A percentile compares a stretch with the other conserved stretches of the same genome.
These are phyloP conservation scores for Galemys pyrenaicus DNA, from an alignment of 2,113 vertebrate genomes.

Conservation along the genomic window DNA sequence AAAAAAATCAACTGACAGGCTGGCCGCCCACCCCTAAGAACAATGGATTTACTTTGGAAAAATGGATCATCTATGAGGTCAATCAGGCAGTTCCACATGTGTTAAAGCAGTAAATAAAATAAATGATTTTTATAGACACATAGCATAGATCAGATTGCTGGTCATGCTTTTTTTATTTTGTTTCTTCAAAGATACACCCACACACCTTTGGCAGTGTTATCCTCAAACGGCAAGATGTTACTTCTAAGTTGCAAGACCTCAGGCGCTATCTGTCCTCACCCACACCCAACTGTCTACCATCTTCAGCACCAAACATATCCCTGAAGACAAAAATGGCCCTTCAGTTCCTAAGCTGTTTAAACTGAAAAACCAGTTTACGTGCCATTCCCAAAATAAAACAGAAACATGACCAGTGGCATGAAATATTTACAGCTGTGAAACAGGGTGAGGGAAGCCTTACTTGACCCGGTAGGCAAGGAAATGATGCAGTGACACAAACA, in stretches of 20 bases:
- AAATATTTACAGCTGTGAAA: conserved; percentile 74
- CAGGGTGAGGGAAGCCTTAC: neutral
- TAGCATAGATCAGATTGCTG: conserved; percentile 53
- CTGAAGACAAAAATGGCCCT: conserved; percentile 75
- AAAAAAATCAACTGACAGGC: neutral
- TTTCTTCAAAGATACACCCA: conserved; percentile 69
- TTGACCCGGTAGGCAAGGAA: conserved; percentile 47
- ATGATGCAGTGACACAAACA: neutral
- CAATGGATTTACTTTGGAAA: neutral
- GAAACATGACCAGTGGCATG: conserved; percentile 72
- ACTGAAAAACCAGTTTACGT: conserved; percentile 64
- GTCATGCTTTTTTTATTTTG: conserved; percentile 61
- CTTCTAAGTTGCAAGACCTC: conserved; percentile 69
- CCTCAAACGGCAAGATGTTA: conserved; percentile 74
- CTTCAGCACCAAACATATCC: conserved; percentile 70
- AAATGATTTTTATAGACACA: conserved; percentile 46
- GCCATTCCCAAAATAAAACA: conserved; percentile 76
- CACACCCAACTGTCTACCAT: conserved; percentile 75
- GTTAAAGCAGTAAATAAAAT: conserved; percentile 39
- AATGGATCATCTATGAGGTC: neutral
- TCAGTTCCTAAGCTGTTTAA: conserved; percentile 62
- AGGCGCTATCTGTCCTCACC: conserved; percentile 74
- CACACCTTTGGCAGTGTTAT: conserved; percentile 73
- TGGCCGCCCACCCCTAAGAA: neutral
- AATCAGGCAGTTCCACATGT: neutral